Evolutionary conservation across 2,888 invertebrate species (phyloP), one percentile per base, ranked within the genome.

Genomic region (Dynastes tityus): DNA sequence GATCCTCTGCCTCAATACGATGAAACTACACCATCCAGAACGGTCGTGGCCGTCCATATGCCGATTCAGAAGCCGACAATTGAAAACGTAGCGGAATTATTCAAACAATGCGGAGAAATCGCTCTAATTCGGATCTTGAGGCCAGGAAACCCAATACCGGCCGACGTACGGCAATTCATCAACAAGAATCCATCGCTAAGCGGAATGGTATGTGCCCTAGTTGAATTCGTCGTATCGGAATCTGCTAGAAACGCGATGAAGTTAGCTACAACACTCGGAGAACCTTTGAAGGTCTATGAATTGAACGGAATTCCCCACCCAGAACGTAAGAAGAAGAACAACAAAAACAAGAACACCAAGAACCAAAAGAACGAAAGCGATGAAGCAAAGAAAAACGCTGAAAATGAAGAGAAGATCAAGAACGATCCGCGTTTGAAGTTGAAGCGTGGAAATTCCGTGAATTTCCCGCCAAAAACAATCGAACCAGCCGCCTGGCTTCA

Each of bases 11-110:
- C 98, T 2, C 93, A 94, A 76, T 95, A 95, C 88, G 97, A 98
- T 85, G 97, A 98, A 89, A 97, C 97, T 0, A 95, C 97, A 70
- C 96, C 97, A 0, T 97, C 97, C 0, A 92, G 98, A 83, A 97
- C 97, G 0, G 94, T 98, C 27, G 95, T 98, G 51, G 97, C 95
- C 1, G 94, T 96, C 32, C 93, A 94, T 87, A 92, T 98, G 89
- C 96, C 97, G 0, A 91, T 95, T 78, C 96, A 97, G 58, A 95
- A 94, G 83, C 93, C 97, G 0, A 93, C 95, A 8, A 96, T 98
- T 64, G 97, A 98, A 88, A 94, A 94, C 83, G 96, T 98, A n/a
- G 97, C 97, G 0, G 95, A 97, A 86, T 89, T 97, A 81, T 98
- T 98, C 89, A 93, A 94, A 11, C 91, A 92, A 75, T 97, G 96